Conservation (phyloP, 2,888 invertebrate genomes). For the Electrophaes corylata region DNA sequence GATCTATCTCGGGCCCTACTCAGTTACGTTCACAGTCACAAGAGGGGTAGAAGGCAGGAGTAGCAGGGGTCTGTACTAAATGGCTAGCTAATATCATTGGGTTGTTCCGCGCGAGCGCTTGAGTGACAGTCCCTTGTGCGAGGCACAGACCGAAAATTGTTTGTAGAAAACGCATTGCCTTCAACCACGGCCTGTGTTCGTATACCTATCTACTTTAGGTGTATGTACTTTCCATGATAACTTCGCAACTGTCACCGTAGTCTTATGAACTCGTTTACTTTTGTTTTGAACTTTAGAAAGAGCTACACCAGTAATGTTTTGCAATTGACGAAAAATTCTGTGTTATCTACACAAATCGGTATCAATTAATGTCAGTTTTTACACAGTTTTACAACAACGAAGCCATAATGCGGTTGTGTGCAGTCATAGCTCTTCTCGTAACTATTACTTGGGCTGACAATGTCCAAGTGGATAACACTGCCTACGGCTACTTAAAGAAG, state of each 20-base stretch:
- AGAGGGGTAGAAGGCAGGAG: slow-evolving; percentile 44
- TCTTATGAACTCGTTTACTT: not conserved
- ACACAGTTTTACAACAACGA: slow-evolving; percentile 15
- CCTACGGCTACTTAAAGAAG: slow-evolving; percentile 54
- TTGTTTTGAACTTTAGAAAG: not conserved
- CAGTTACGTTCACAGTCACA: slow-evolving; percentile 38
- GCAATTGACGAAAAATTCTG: not conserved
- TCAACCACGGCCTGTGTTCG: slow-evolving; percentile 40
- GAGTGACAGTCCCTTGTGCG: slow-evolving; percentile 78
- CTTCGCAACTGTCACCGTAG: slow-evolving; percentile 22
- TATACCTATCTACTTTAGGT: slow-evolving; percentile 26
- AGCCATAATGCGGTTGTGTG: slow-evolving; percentile 39
- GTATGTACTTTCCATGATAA: slow-evolving; percentile 11
- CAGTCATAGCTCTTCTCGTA: slow-evolving; percentile 39
- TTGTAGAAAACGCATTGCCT: slow-evolving; percentile 63
- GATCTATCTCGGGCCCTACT: slow-evolving; percentile 44
- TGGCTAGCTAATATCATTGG: slow-evolving; percentile 70
- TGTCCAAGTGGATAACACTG: slow-evolving; percentile 33
- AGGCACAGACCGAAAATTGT: slow-evolving; percentile 64
- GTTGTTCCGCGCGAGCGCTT: slow-evolving; percentile 70
- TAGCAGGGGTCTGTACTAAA: slow-evolving; percentile 55
- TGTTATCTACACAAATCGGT: not conserved
- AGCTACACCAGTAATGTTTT: slow-evolving; percentile 1
- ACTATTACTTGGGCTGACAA: slow-evolving; percentile 43
- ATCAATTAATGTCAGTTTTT: not conserved